Base-by-base conservation (phyloP, 1,140 invertebrate species). In the Hycleus cichorii region DNA sequence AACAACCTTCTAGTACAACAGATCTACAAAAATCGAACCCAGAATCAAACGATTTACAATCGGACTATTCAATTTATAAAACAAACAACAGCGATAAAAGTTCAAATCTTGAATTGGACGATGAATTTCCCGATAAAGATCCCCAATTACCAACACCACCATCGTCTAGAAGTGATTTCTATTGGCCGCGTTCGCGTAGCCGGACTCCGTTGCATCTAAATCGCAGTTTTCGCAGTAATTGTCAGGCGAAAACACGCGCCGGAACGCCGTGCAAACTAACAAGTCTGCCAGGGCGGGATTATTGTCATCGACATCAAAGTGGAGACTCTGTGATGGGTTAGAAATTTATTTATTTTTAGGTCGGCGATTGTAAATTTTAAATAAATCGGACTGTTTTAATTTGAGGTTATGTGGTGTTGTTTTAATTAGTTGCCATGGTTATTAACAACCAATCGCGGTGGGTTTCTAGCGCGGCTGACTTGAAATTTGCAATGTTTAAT, bases 261-360 rank as follows among this genome's bases (percentile, higher is more conserved):
- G 72, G 72, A 12, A 72, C 70, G 0, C 64, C 66, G 11, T 74
- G 72, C 57, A 74, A 70, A 62, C 47, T 69, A 38, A 49, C 55
- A 4, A 44, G 60, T 9, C 6, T 66, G 18, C 55, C 62, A 18
- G 72, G 71, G 24, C 56, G 67, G 38, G 66, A 72, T 52, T 71
- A 54, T 42, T 74, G 72, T 50, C 63, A 67, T 49, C 65, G 67
- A 42, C 72, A 74, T 57, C 60, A 62, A 50, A 3, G 27, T 18
- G 60, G 60, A 5, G 58, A 60, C 47, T 60, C 58, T 39, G 58
- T 71, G 38, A 61, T 65, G 44, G 60, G 63, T 42, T 67, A 60
- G 49, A 39, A n/a, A 52, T 12, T 52, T 5, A 32, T 32, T 32
- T 32, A 32, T 32, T 32, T 32, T 32, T 32, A 32, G 1, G 18